These are phyloP conservation scores for Sturmia bella DNA, from an alignment of 2,888 invertebrate species.

Conservation along the genomic window DNA sequence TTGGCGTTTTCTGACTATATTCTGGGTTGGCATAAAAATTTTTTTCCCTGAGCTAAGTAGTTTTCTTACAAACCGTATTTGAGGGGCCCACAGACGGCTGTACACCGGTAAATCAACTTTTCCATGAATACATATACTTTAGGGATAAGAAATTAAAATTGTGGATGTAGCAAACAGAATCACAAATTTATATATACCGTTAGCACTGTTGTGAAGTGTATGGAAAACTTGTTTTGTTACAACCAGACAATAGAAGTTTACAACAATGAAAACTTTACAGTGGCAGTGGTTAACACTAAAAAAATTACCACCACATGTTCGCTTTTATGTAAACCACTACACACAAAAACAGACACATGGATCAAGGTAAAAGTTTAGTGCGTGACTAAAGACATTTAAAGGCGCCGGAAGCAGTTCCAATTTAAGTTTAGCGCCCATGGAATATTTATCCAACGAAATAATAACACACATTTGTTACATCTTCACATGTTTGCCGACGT, in stretches of 20 bases:
- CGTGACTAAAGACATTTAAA: conserved; percentile 81
- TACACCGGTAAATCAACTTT: too few species aligned
- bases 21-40: too few species aligned
- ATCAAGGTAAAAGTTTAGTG: conserved; percentile 76
- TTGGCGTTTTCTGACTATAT: too few species aligned
- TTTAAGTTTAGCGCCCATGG: conserved; percentile 78
- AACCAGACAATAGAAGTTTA: conserved; percentile 44
- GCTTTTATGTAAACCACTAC: not conserved
- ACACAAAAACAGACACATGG: conserved; percentile 64
- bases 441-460: conserved; percentile 26
- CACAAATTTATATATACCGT: too few species aligned
- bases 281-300: conserved; percentile 42
- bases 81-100: too few species aligned
- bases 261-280: conserved; percentile 41
- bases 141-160: too few species aligned
- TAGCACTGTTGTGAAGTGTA: not conserved
- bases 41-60: too few species aligned
- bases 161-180: too few species aligned
- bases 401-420: conserved; percentile 81
- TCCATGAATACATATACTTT: too few species aligned
- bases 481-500: not conserved
- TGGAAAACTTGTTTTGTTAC: conserved; percentile 24
- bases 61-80: too few species aligned
- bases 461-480: conserved; percentile 26
- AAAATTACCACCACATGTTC: conserved; percentile 59